phyloP scores from a whole-genome alignment of 1,140 invertebrate species.

The Dermatophagoides farinae region DNA sequence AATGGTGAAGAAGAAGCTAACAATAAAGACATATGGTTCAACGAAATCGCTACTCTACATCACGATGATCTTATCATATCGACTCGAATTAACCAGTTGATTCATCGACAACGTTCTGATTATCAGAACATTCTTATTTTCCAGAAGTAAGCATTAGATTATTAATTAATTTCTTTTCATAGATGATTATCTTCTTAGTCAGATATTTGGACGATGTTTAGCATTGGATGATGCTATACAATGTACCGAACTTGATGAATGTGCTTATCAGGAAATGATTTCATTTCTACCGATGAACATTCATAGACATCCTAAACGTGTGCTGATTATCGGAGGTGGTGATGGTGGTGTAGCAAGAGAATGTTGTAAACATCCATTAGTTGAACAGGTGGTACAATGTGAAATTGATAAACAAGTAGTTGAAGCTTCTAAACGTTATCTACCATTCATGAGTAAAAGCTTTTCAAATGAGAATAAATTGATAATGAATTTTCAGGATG shows the following conservation, averaged over 20 bases:
- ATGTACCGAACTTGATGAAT: conserved; percentile 87
- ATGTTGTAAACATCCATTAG: conserved; percentile 71
- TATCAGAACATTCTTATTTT: conserved; percentile 78
- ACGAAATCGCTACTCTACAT: conserved; percentile 68
- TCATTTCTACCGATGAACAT: conserved; percentile 73
- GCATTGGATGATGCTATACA: conserved; percentile 92
- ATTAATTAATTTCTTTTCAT: not conserved
- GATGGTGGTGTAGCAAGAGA: conserved; percentile 90
- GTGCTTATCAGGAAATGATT: conserved; percentile 97
- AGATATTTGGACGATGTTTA: conserved; percentile 45
- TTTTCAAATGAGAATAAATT: conserved; percentile 60
- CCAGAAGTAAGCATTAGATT: conserved; percentile 45
- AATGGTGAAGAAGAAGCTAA: no score
- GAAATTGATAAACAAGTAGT: conserved; percentile 86
- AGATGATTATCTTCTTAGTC: not conserved
- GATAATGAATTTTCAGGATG: conserved; percentile 65
- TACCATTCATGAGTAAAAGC: conserved; percentile 72
- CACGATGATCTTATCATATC: conserved; percentile 64
- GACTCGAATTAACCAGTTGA: conserved; percentile 58
- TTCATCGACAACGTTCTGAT: conserved; percentile 58
- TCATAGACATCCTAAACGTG: conserved; percentile 73
- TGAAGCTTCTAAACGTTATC: conserved; percentile 66
- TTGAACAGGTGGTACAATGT: conserved; percentile 67
- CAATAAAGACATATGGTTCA: conserved; percentile 61
- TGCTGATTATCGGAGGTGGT: conserved; percentile 77